A percentile compares a stretch with the other conserved stretches of the same genome.
phyloP scores from a whole-genome alignment of 2,797 vertebrate species.

The Hirundo rustica region DNA sequence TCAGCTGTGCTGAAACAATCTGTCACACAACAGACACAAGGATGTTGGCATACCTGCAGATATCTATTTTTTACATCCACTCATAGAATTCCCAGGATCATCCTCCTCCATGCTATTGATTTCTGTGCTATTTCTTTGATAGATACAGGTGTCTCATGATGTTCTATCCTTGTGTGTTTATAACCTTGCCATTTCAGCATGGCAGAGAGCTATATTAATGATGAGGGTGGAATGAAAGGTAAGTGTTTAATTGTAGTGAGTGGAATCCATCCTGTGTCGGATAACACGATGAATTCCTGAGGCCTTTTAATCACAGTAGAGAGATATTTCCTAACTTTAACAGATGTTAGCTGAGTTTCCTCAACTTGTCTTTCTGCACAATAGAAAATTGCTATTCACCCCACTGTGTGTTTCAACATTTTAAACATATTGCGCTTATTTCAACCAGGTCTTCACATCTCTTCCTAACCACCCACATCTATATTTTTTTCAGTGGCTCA shows the following conservation, averaged over 20 bases:
- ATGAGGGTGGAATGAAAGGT: neutral
- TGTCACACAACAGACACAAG: neutral
- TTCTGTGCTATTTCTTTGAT: neutral
- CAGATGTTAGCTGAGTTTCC: neutral
- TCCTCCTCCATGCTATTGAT: neutral
- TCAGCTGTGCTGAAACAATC: neutral
- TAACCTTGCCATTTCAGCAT: neutral
- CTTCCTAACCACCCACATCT: neutral
- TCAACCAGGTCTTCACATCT: neutral
- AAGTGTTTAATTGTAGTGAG: slow-evolving; percentile 9
- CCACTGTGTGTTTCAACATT: neutral
- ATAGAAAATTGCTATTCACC: neutral
- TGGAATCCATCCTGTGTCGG: neutral
- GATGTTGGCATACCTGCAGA: neutral
- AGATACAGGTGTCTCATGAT: neutral
- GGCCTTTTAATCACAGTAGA: neutral
- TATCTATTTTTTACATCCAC: neutral
- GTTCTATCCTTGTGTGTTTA: neutral
- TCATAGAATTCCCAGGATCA: neutral
- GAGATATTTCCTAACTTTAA: neutral
- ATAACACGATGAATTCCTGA: neutral
- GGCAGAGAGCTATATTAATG: neutral
- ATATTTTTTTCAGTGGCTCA: neutral
- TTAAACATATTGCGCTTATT: neutral
- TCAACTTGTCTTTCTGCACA: neutral